Evolutionary conservation across 1,140 invertebrate genomes (phyloP), one percentile per base, ranked within the genome.

Genomic region (Venturia canescens): DNA sequence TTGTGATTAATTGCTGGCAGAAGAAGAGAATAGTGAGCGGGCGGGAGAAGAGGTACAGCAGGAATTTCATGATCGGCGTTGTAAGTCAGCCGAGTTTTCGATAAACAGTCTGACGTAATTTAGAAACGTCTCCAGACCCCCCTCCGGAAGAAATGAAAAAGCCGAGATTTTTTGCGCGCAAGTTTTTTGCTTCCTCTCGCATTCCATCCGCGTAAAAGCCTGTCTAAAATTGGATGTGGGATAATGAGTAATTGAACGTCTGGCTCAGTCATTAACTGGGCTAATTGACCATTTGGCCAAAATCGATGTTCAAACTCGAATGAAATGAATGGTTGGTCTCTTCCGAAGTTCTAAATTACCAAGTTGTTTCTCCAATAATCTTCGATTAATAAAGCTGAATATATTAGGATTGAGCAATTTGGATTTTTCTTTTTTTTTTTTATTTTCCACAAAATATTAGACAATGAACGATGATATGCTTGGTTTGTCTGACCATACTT

Each of bases 181-280:
- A 23, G 3, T 63, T 26, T 63, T 63, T 63, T 63, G n/a, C n/a
- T 63, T 63, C 23, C 60, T 26, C 0, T 7, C 9, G 60, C 53
- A 26, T 66, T 27, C 6, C 13, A 3, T 27, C 21, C 9, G 3
- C 60, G 60, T 27, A 23, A 15, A 29, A 23, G 4, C 21, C 5
- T 29, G 60, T 21, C 21, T 15, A 29, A 66, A 66, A 66, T 66
- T 66, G 60, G 23, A 27, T 26, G 60, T 66, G 60, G 60, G 60
- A 66, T 66, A 66, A 66, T 66, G 60, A 66, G 60, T 66, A 66
- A 66, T 66, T 66, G 60, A 66, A 66, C 60, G 60, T 27, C 23
- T 23, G 60, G 60, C n/a, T 11, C 15, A 23, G 13, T 29, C 60
- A 66, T 66, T 66, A 66, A 66, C 60, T n/a, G 60, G 60, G 60